Base-by-base conservation (phyloP, 2,888 invertebrate genomes). In the Andrena hattorfiana region DNA sequence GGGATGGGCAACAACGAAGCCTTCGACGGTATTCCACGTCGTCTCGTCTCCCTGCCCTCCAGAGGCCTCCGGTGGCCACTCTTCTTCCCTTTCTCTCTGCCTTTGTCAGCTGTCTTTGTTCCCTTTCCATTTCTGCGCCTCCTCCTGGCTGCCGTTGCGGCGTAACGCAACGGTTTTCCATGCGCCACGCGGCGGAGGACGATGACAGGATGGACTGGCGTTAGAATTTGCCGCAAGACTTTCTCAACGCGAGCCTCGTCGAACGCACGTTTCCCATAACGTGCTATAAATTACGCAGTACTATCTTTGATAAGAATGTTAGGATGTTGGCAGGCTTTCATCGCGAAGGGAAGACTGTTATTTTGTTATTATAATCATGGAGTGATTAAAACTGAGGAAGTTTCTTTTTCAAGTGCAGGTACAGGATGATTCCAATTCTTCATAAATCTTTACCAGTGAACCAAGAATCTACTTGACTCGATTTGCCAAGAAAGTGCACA, bases 1-100 rank as follows among this genome's bases (percentile, higher is more conserved):
- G 80, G 87, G 89, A 90, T 91, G 90, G 89, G 85, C 89, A 87
- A 83, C 77, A 77, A 66, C 78, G 81, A 74, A 83, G 85, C 80
- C 84, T 85, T 85, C 85, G 75, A 78, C 77, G 77, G 73, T 85
- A 83, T 87, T 85, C 77, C 77, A 81, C 62, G 48, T 56, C 16
- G 30, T 73, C 42, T 56, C 48, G 48, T 63, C 35, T 51, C 77
- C 60, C 70, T 68, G 16, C 35, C 62, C 54, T 59, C 32, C 13
- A n/a, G 28, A 54, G 69, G 64, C 82, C 70, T 71, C 75, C 75
- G 66, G 54, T 59, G n/a, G 8, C 32, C 28, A 35, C 59, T 54
- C 49, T 59, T 59, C 49, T 69, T 66, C 74, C 32, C 68, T 30
- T 56, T 70, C 48, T 51, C 73, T 71, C 51, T 48, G n/a, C 16